phyloP scores from a whole-genome alignment of 2,797 vertebrate genomes.

The Dipus sagitta region DNA sequence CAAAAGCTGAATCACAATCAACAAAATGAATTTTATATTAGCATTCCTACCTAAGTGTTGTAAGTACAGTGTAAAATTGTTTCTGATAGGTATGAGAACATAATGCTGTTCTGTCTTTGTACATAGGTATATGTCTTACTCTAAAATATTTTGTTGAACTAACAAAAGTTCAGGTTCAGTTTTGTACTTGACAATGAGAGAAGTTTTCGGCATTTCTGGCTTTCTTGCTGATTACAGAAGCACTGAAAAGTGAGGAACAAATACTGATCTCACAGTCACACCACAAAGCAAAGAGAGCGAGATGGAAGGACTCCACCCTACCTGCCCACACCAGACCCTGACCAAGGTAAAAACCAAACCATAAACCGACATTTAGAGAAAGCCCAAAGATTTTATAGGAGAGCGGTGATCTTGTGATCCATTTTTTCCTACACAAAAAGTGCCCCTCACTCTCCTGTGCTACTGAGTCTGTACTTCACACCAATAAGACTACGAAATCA shows the following conservation, averaged over 20 bases:
- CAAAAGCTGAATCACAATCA: background rate
- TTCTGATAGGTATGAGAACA: background rate
- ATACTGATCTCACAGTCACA: slow-evolving; percentile 45
- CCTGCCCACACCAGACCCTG: background rate
- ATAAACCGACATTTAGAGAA: background rate
- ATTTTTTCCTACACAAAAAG: slow-evolving; percentile 9
- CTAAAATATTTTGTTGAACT: background rate
- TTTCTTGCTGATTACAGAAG: background rate
- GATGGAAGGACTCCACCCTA: background rate
- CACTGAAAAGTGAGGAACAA: slow-evolving; percentile 25
- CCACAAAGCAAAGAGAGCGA: background rate
- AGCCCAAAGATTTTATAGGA: background rate
- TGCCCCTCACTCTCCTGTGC: background rate
- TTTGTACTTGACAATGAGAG: background rate
- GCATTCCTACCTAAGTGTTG: background rate
- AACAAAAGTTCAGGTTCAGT: slow-evolving; percentile 32
- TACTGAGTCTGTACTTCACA: background rate
- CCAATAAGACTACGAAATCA: background rate
- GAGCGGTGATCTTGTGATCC: background rate
- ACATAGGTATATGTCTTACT: background rate
- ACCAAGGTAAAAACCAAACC: background rate
- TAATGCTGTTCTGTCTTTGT: background rate
- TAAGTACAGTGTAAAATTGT: slow-evolving; percentile 40
- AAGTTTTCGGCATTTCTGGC: background rate
- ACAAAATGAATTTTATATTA: background rate